Conservation (phyloP, 2,797 vertebrate species). For the Halcyon smyrnensis region DNA sequence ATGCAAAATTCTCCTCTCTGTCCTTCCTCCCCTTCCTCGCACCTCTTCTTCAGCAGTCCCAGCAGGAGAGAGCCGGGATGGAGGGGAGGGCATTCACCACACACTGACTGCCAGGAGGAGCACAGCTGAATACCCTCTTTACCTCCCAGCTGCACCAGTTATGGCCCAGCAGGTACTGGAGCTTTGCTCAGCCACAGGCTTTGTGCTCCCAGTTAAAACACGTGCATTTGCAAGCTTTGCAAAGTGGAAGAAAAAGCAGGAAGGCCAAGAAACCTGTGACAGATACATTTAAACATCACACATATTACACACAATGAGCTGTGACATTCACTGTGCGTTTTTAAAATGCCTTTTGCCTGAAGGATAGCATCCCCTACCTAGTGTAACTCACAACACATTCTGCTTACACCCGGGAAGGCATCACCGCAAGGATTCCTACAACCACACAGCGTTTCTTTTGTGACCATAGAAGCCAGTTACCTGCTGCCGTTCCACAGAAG, state of each 20-base stretch:
- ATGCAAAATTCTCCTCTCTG: not conserved
- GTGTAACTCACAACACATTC: accelerated
- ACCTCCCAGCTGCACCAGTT: not conserved
- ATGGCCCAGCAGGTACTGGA: not conserved
- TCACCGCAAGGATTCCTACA: not conserved
- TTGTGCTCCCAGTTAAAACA: not conserved
- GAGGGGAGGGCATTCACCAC: not conserved
- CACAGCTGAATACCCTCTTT: not conserved
- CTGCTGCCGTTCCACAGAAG: slow-evolving; percentile 92
- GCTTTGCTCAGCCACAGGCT: not conserved
- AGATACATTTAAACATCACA: not conserved
- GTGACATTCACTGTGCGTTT: not conserved
- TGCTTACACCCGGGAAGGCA: not conserved
- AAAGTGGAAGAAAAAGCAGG: not conserved
- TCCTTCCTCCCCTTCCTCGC: not conserved
- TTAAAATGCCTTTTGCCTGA: not conserved
- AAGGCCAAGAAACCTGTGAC: not conserved
- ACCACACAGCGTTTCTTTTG: too few species aligned
- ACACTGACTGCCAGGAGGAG: not conserved
- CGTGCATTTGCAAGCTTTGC: not conserved
- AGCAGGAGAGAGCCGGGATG: not conserved
- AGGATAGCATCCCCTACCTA: not conserved
- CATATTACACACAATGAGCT: not conserved
- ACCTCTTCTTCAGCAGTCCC: not conserved
- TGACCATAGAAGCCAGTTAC: slow-evolving; percentile 64